phyloP scores from a whole-genome alignment of 2,113 vertebrate species.

The Nematolebias whitei region DNA sequence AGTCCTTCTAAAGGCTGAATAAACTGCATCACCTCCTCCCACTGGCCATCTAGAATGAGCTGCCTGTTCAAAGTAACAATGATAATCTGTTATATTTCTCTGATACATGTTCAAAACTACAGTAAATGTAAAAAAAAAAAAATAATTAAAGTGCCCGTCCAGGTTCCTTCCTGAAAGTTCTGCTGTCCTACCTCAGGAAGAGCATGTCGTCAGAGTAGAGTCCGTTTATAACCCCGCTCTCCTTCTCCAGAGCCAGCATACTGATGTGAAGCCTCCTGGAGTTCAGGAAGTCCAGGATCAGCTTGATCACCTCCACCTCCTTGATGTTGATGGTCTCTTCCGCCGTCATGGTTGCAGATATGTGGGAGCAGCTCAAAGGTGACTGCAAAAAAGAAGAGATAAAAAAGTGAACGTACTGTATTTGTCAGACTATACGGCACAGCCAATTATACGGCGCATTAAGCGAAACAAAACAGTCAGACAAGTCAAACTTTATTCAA shows the following conservation, averaged over 20 bases:
- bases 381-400: conserved; percentile 6
- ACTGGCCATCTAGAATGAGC: conserved; percentile 94
- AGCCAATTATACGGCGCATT: no score
- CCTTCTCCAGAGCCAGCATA: conserved; percentile 96
- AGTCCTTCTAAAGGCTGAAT: conserved; percentile 97
- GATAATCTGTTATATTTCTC: neutral
- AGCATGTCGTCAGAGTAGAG: conserved; percentile 99
- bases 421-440: no score
- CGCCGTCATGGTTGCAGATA: conserved; percentile 89
- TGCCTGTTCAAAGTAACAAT: conserved; percentile 80
- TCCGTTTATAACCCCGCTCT: conserved; percentile 97
- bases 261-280: conserved; percentile 96
- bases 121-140: no score
- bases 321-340: conserved; percentile 97
- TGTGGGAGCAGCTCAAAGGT: conserved; percentile 22
- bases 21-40: conserved; percentile 99
- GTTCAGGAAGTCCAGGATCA: conserved; percentile 96
- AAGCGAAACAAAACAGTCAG: no score
- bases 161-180: no score
- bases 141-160: neutral
- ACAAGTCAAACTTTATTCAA: no score
- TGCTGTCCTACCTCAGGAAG: conserved; percentile 87
- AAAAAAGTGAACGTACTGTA: no score
- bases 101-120: neutral
- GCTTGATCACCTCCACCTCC: conserved; percentile 96